Base-by-base conservation (phyloP, 2,113 vertebrate species). In the Paracanthobrama guichenoti region DNA sequence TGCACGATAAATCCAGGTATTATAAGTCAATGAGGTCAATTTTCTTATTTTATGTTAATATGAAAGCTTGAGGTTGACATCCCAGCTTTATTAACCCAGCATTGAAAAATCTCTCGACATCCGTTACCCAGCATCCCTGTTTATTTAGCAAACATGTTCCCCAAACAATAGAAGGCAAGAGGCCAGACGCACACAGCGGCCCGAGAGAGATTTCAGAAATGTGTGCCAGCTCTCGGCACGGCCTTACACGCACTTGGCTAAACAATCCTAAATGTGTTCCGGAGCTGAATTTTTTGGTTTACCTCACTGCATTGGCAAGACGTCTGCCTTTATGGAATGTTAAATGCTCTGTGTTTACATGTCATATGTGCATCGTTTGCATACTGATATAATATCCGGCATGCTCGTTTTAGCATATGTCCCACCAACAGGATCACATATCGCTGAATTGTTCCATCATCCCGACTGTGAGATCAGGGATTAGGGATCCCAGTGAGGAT, bases 81-180 rank as follows among this genome's bases (percentile, higher is more conserved):
- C 50, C 50, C 6, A 55, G 50, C 50, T 7, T 18, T 53, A 53
- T 53, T 53, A 53, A 53, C 16, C 48, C 48, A 50, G 48, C 14
- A 53, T 6, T 53, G 18, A 55, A 55, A 55, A 35, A 20, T 8
- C 66, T 39, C 9, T 39, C 0, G 18, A 6, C 9, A 42, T 22
- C 12, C 60, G 44, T 44, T 55, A 55, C 28, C 50, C 50, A 77
- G 50, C 53, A 35, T 48, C 26, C 79, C 26, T 31, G 12, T 60
- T 57, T 53, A 28, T 85, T 72, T 74, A 82, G 80, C 31, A 77
- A 76, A 64, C 64, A 76, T 75, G 50, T 75, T 83, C 76, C 26
- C 50, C 22, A 88, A 83, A 85, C 75, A 85, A 85, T 83, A 42
- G 14, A 86, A 31, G 71, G 76, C 84, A 39, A 46, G 28, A 80